These are phyloP conservation scores for Harpegnathos saltator DNA, from an alignment of 1,140 invertebrate species.

Conservation along the genomic window DNA sequence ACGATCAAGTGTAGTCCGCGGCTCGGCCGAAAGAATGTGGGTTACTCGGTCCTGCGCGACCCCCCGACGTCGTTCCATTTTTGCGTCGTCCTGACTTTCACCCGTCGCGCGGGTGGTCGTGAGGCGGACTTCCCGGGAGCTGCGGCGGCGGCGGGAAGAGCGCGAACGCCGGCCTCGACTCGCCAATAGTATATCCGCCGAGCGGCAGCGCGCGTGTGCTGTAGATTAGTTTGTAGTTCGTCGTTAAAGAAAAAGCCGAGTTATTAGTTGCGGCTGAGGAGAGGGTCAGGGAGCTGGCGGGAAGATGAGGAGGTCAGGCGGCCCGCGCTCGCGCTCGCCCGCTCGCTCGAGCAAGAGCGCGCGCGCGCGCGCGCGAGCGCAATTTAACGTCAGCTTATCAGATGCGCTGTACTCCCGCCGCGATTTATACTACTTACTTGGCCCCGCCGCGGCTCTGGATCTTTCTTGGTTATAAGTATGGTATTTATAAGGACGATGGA, in stretches of 20 bases:
- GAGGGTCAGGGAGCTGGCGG: constrained; percentile 65
- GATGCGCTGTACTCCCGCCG: constrained; percentile 44
- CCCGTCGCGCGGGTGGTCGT: not conserved
- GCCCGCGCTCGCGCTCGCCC: constrained; percentile 25
- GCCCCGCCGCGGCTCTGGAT: constrained; percentile 15
- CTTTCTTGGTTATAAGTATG: too few species aligned
- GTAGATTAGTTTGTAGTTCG: constrained; percentile 80
- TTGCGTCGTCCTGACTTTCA: not conserved
- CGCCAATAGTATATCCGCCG: constrained; percentile 74
- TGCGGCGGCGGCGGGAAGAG: not conserved
- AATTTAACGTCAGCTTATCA: constrained; percentile 59
- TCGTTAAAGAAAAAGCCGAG: constrained; percentile 78
- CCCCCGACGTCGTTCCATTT: constrained; percentile 5
- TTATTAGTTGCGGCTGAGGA: constrained; percentile 77
- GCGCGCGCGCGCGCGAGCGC: constrained; percentile 26
- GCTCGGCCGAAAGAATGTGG: constrained; percentile 61
- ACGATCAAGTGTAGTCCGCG: constrained; percentile 78
- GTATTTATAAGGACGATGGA: constrained; percentile 35
- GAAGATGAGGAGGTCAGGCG: constrained; percentile 73
- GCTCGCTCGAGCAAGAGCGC: too few species aligned
- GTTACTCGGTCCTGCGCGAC: constrained; percentile 22
- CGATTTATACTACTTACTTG: constrained; percentile 56
- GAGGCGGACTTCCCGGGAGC: not conserved
- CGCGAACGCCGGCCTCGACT: not conserved
- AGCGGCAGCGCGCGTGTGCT: constrained; percentile 63